Conservation (phyloP, 2,888 invertebrate genomes). For the Eilema caniola region DNA sequence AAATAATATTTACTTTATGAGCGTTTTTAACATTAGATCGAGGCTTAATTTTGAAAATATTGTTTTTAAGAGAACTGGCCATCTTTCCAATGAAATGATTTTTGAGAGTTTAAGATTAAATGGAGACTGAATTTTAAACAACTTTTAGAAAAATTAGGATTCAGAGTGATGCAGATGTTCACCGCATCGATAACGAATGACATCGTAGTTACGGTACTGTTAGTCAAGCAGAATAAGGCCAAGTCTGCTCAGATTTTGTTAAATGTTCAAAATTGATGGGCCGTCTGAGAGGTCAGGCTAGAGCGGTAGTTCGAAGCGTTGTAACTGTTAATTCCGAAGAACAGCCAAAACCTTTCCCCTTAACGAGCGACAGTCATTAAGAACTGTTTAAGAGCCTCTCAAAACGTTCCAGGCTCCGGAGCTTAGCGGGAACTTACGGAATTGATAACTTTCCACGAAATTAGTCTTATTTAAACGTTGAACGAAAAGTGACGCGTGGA, state of each 20-base stretch:
- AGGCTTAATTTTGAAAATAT: too few species aligned
- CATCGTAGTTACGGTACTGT: too few species aligned
- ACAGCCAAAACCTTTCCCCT: conserved; percentile 80
- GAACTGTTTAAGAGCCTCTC: conserved; percentile 71
- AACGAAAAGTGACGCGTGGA: conserved; percentile 15
- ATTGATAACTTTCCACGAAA: conserved; percentile 57
- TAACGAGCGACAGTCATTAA: conserved; percentile 79
- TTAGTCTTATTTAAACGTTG: conserved; percentile 36
- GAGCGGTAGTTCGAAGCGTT: conserved; percentile 57
- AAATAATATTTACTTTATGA: too few species aligned
- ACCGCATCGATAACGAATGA: too few species aligned
- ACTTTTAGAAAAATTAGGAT: too few species aligned
- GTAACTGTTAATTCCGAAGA: conserved; percentile 80
- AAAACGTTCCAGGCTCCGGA: conserved; percentile 57
- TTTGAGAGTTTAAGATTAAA: too few species aligned
- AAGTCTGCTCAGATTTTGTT: conserved; percentile 16
- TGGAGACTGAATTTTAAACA: too few species aligned
- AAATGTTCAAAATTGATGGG: conserved; percentile 26
- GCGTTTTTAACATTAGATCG: too few species aligned
- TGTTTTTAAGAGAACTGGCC: too few species aligned
- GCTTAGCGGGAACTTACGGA: conserved; percentile 56
- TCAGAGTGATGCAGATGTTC: too few species aligned
- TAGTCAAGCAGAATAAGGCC: too few species aligned
- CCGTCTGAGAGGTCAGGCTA: conserved; percentile 47
- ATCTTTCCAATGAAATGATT: too few species aligned